A percentile compares a stretch with the other conserved stretches of the same genome.
These are phyloP conservation scores for Anorthoa munda DNA, from an alignment of 2,888 invertebrate genomes.

Conservation along the genomic window DNA sequence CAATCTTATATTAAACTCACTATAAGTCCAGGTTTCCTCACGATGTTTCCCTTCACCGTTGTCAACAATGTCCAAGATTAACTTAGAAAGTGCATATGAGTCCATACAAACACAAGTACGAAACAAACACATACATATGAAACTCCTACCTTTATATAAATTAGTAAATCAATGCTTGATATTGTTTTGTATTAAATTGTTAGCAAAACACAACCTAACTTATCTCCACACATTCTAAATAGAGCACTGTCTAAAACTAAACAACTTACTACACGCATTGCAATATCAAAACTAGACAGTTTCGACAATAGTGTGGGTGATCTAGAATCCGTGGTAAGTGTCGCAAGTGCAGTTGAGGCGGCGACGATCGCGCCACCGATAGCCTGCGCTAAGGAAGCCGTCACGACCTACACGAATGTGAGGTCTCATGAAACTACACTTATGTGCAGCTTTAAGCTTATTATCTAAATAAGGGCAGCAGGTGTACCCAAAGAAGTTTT, in stretches of 20 bases:
- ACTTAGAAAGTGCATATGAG: no score
- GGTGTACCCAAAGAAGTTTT: neutral
- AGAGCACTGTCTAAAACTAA: neutral
- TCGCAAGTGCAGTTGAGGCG: constrained; percentile 56
- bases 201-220: neutral
- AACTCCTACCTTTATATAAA: neutral
- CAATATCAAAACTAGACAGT: constrained; percentile 51
- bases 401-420: constrained; percentile 70
- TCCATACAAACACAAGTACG: no score
- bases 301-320: constrained; percentile 60
- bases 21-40: no score
- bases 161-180: neutral
- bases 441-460: constrained; percentile 28
- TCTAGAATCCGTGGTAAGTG: constrained; percentile 65
- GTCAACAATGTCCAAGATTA: no score
- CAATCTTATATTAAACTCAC: no score
- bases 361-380: constrained; percentile 70
- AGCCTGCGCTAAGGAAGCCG: constrained; percentile 62
- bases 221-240: constrained; percentile 4
- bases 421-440: constrained; percentile 44
- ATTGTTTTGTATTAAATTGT: neutral
- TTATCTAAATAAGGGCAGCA: constrained; percentile 33
- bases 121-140: no score
- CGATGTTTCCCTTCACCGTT: no score
- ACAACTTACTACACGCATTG: constrained; percentile 45